Conservation (phyloP, 2,888 invertebrate genomes). For the Nowickia ferox region DNA sequence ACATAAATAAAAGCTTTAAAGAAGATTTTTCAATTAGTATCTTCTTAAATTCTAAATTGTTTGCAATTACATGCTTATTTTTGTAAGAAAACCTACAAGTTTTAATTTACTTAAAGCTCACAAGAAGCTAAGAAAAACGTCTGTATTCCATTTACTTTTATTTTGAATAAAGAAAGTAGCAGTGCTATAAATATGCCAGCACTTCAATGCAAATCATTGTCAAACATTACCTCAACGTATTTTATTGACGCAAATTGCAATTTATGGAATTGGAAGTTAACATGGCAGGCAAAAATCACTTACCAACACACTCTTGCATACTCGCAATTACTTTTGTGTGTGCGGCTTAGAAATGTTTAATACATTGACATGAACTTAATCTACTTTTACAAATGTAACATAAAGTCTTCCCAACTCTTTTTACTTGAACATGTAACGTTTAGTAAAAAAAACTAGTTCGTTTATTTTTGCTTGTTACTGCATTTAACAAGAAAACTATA, state of each 20-base stretch:
- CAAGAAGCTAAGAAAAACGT: background rate
- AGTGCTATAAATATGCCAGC: constrained; percentile 32
- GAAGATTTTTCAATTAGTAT: too few species aligned
- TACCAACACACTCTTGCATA: background rate
- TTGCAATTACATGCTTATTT: too few species aligned
- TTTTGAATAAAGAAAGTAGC: background rate
- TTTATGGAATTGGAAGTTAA: constrained; percentile 39
- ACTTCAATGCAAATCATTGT: constrained; percentile 65
- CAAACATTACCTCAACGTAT: constrained; percentile 59
- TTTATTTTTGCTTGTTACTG: background rate
- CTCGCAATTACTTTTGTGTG: background rate
- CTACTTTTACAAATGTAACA: background rate
- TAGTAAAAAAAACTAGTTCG: background rate
- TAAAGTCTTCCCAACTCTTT: background rate
- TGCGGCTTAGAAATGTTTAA: background rate
- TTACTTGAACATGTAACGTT: too few species aligned
- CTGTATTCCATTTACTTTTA: background rate
- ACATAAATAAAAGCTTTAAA: too few species aligned
- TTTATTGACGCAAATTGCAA: constrained; percentile 57
- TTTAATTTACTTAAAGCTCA: constrained; percentile 40
- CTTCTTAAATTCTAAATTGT: too few species aligned
- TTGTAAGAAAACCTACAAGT: constrained; percentile 28
- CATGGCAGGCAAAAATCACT: background rate
- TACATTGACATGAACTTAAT: constrained; percentile 13
- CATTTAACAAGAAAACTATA: constrained; percentile 2